Base-by-base conservation (phyloP, 2,797 vertebrate species). In the Gymnothorax javanicus region DNA sequence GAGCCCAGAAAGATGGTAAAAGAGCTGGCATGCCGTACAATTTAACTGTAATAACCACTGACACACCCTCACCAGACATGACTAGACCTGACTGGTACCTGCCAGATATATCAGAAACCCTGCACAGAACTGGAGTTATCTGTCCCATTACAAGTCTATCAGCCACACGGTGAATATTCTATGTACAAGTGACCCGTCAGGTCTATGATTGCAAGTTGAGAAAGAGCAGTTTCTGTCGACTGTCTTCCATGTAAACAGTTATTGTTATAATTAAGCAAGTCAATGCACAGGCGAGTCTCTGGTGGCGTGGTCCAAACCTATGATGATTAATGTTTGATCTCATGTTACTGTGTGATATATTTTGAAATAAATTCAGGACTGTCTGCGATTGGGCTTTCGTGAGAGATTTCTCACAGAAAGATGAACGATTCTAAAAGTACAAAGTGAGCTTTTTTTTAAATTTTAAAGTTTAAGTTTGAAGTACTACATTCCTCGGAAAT, bases 341-440 rank as follows among this genome's bases (percentile, higher is more conserved):
- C 59, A 33, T 20, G 12, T 33, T 50, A 77, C 25, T 25, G 69
- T 33, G 71, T 13, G 13, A 15, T 25, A 62, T 57, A 23, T 57
- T 58, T 64, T 82, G 25, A 86, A 81, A 86, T 43, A 67, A 82
- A 54, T 82, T 82, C 85, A 23, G 23, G 23, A 59, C 23, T 43
- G 60, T 27, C 27, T 52, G 58, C 50, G n/a, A 81, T 54, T 11
- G 17, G 77, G 77, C 23, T 54, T 56, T 20, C 50, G 50, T 56
- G 23, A 77, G 73, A 81, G 4, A 81, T 56, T 81, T 23, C 77
- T 33, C 2, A 77, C 15, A 15, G 12, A 62, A 27, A 7, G 56
- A 58, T 50, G 43, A 84, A 17, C 27, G 15, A 8, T 20, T 43
- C 2, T 27, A 6, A 50, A 50, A 33, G n/a, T 23, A 56, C 20